phyloP scores from a whole-genome alignment of 2,888 invertebrate genomes.

The Parelbella ahira region DNA sequence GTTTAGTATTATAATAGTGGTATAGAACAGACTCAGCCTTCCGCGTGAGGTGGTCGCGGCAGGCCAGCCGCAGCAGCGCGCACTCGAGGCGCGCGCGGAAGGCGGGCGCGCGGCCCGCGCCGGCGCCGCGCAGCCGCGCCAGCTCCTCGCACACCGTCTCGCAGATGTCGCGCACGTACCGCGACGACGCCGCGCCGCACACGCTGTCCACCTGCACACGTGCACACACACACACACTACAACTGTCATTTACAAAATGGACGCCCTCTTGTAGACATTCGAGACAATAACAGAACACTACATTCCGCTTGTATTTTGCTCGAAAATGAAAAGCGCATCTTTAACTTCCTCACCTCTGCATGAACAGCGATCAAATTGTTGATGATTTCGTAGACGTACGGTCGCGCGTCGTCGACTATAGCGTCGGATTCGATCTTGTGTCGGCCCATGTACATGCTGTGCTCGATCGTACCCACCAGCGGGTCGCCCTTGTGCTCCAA shows the following conservation, averaged over 20 bases:
- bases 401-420: slow-evolving; percentile 87
- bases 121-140: slow-evolving; percentile 84
- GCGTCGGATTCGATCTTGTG: slow-evolving; percentile 92
- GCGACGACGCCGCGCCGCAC: slow-evolving; percentile 84
- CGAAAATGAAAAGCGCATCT: too few species aligned
- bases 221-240: too few species aligned
- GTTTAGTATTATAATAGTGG: background rate
- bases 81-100: slow-evolving; percentile 88
- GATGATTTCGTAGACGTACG: slow-evolving; percentile 93
- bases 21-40: slow-evolving; percentile 68
- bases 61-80: slow-evolving; percentile 55
- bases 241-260: too few species aligned
- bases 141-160: slow-evolving; percentile 96
- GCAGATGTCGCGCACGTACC: slow-evolving; percentile 89
- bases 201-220: slow-evolving; percentile 87
- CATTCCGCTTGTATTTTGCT: too few species aligned
- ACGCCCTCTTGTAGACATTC: too few species aligned
- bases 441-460: slow-evolving; percentile 95
- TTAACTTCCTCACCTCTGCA: slow-evolving; percentile 84
- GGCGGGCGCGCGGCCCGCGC: slow-evolving; percentile 83
- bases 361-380: slow-evolving; percentile 90
- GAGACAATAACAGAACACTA: too few species aligned
- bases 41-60: slow-evolving; percentile 57
- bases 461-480: slow-evolving; percentile 96
- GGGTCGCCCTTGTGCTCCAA: slow-evolving; percentile 96